Evolutionary conservation across 2,888 invertebrate genomes (phyloP).

Genomic region (Ernsta delagoae): DNA sequence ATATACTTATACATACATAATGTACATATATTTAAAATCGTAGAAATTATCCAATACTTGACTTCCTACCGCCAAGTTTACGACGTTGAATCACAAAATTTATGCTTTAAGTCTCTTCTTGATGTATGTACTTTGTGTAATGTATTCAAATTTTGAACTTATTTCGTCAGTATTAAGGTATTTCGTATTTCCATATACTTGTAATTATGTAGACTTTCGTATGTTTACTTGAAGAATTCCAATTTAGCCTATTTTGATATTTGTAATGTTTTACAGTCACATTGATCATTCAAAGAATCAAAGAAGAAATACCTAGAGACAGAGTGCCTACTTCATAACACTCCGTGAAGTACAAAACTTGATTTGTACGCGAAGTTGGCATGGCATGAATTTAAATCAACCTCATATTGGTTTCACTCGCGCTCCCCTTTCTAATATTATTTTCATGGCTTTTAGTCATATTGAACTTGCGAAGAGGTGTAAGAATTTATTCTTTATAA

Average conservation of each 20-base stretch:
- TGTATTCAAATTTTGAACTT: not conserved
- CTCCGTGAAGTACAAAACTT: not conserved
- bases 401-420: not conserved
- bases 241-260: no score
- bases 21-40: not conserved
- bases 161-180: no score
- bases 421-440: not conserved
- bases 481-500: not conserved
- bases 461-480: not conserved
- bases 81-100: not conserved
- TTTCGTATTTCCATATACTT: no score
- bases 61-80: not conserved
- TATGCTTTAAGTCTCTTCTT: not conserved
- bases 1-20: no score
- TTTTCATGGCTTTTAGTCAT: not conserved
- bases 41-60: not conserved
- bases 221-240: no score
- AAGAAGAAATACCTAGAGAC: no score
- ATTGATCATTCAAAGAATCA: no score
- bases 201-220: no score
- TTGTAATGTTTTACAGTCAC: no score
- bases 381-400: conserved; percentile 1
- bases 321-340: not conserved
- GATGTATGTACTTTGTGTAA: not conserved
- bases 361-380: not conserved